Evolutionary conservation across 1,140 invertebrate species (phyloP).

Genomic region (Drosophila lini): DNA sequence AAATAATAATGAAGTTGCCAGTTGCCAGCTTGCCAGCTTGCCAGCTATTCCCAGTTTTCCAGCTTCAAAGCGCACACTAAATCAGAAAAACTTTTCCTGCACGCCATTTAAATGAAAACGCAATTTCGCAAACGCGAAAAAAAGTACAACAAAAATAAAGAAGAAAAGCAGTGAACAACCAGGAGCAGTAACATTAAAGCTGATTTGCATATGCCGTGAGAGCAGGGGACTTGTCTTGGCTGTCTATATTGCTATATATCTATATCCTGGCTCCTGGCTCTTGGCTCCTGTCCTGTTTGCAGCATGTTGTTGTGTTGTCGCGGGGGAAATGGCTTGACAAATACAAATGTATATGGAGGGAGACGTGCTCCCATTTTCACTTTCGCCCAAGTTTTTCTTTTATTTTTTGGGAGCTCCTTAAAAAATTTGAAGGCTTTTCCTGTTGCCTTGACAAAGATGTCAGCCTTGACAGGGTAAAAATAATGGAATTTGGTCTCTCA

Average conservation of each 20-base stretch:
- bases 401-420: neutral
- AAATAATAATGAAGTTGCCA: conserved; percentile 63
- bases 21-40: conserved; percentile 13
- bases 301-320: neutral
- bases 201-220: conserved; percentile 74
- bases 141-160: conserved; percentile 2
- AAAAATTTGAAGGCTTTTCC: neutral
- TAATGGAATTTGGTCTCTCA: neutral
- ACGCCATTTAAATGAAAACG: conserved; percentile 78
- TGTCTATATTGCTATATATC: conserved; percentile 30
- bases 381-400: conserved; percentile 2
- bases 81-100: conserved; percentile 61
- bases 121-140: conserved; percentile 51
- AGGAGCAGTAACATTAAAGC: conserved; percentile 64
- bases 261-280: conserved; percentile 9
- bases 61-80: conserved; percentile 57
- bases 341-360: conserved; percentile 43
- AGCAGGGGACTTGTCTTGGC: conserved; percentile 46
- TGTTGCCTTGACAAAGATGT: neutral
- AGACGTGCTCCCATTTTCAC: conserved; percentile 22
- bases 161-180: conserved; percentile 23
- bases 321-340: conserved; percentile 60
- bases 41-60: conserved; percentile 16
- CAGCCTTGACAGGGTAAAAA: neutral
- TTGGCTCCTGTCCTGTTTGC: conserved; percentile 5